phyloP scores from a whole-genome alignment of 2,797 vertebrate species.

The Bradypodion ventrale region DNA sequence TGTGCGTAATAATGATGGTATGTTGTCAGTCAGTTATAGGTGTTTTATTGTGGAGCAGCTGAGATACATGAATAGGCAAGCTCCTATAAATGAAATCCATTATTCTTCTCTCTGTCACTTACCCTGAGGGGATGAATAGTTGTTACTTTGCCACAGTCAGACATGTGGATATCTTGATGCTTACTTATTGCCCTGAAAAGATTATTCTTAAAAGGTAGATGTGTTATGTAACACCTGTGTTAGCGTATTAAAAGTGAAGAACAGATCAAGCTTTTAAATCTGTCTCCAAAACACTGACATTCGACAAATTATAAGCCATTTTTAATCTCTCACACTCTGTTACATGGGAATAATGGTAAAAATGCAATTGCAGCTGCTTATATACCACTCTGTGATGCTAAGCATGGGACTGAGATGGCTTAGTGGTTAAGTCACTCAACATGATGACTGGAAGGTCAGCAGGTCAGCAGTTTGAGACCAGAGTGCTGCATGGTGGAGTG shows the following conservation, averaged over 20 bases:
- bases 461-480: too few relatives aligned
- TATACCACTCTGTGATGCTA: too few relatives aligned
- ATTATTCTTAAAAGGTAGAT: background rate
- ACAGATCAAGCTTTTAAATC: too few relatives aligned
- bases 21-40: background rate
- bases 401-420: too few relatives aligned
- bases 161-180: background rate
- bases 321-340: background rate
- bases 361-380: too few relatives aligned
- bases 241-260: too few relatives aligned
- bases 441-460: too few relatives aligned
- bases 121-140: background rate
- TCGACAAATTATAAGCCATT: background rate
- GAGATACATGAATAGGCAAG: constrained; percentile 3
- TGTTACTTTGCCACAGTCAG: constrained; percentile 6
- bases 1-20: constrained; percentile 9
- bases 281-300: background rate
- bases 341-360: background rate
- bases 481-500: too few relatives aligned
- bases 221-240: too few relatives aligned
- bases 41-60: constrained; percentile 19
- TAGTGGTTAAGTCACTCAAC: too few relatives aligned
- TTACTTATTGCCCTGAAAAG: constrained; percentile 22
- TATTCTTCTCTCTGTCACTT: constrained; percentile 19
- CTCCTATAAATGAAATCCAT: background rate